phyloP scores from a whole-genome alignment of 1,140 invertebrate genomes.

The Eumeta japonica region DNA sequence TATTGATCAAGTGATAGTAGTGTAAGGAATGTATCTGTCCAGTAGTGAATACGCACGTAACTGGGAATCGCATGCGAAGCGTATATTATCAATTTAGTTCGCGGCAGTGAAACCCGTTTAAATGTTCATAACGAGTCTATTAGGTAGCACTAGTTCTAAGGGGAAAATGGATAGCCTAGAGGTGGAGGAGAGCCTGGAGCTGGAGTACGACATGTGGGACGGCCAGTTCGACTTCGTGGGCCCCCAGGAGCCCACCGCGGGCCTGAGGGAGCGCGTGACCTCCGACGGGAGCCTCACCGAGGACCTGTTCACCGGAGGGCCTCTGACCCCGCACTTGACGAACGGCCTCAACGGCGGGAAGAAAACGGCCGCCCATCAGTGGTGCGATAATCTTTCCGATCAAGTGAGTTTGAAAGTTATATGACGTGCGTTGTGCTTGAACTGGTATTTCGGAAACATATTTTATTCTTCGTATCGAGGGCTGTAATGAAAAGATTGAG shows the following conservation, averaged over 20 bases:
- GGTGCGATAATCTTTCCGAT: constrained; percentile 59
- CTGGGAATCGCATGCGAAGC: no score
- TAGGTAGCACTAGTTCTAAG: constrained; percentile 38
- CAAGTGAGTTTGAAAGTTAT: constrained; percentile 51
- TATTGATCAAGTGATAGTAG: no score
- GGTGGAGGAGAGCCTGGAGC: constrained; percentile 60
- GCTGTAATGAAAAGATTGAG: no score
- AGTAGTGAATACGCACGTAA: no score
- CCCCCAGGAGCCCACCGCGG: constrained; percentile 39
- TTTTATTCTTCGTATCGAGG: no score
- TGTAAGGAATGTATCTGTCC: no score
- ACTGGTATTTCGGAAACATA: no score
- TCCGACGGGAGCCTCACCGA: constrained; percentile 44
- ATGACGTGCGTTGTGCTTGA: no score
- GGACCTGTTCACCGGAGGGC: constrained; percentile 46
- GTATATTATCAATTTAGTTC: constrained; percentile 1
- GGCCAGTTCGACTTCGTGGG: constrained; percentile 82
- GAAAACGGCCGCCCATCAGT: constrained; percentile 56
- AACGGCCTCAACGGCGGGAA: constrained; percentile 55
- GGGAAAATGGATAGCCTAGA: constrained; percentile 44
- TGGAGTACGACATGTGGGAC: constrained; percentile 84
- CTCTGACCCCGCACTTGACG: constrained; percentile 47
- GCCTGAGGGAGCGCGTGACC: constrained; percentile 24
- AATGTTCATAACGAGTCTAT: constrained; percentile 51
- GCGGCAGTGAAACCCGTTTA: constrained; percentile 18